These are phyloP conservation scores for Drosophila robusta DNA, from an alignment of 2,888 invertebrate genomes.

Conservation along the genomic window DNA sequence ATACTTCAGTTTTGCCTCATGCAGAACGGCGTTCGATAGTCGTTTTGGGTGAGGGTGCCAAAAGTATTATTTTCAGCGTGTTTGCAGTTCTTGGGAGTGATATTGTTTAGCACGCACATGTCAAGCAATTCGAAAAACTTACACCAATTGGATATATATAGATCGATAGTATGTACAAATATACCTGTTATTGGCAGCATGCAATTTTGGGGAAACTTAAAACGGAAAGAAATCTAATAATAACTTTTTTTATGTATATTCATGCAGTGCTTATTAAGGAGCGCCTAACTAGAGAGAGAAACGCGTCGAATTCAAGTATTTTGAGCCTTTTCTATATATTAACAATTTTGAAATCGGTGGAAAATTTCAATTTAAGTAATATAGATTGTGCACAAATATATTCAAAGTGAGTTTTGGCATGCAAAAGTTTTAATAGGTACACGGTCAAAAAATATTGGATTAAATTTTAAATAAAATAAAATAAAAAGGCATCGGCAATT, in stretches of 20 bases:
- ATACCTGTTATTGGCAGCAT: slow-evolving; percentile 43
- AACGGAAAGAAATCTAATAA: slow-evolving; percentile 4
- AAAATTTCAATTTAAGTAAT: not conserved
- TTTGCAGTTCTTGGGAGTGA: slow-evolving; percentile 46
- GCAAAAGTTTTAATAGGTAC: slow-evolving; percentile 32
- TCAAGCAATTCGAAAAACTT: slow-evolving; percentile 82
- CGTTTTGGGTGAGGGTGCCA: slow-evolving; percentile 61
- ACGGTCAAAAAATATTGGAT: slow-evolving; percentile 3
- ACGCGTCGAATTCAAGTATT: not conserved
- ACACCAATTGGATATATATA: slow-evolving; percentile 43
- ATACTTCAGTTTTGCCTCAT: slow-evolving; percentile 59
- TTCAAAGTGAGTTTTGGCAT: slow-evolving; percentile 22
- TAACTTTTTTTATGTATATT: slow-evolving; percentile 11
- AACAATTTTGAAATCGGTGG: not conserved
- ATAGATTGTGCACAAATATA: slow-evolving; percentile 32
- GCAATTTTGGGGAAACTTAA: slow-evolving; percentile 31
- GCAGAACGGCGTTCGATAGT: slow-evolving; percentile 62
- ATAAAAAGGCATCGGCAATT: too few species aligned
- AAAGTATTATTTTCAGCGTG: slow-evolving; percentile 23
- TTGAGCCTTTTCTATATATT: not conserved
- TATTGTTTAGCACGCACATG: slow-evolving; percentile 80
- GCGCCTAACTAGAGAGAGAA: slow-evolving; percentile 4
- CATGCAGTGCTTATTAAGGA: slow-evolving; percentile 44
- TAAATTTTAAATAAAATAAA: too few species aligned
- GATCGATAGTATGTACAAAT: slow-evolving; percentile 18